phyloP scores from a whole-genome alignment of 2,797 vertebrate species.

The Taenioides sp. region DNA sequence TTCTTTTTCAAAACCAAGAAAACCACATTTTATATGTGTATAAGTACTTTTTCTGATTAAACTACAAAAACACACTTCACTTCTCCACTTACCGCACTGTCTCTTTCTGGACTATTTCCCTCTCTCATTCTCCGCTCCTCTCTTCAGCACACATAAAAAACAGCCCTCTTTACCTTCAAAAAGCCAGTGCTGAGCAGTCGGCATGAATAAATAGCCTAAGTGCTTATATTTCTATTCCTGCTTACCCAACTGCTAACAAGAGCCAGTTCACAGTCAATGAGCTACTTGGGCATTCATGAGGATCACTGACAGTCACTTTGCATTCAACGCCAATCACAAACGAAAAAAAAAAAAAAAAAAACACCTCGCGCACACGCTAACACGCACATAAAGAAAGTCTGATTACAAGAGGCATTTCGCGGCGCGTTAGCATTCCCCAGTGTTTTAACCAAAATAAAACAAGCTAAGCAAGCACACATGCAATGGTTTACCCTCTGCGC shows the following conservation, averaged over 20 bases:
- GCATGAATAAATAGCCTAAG: constrained; percentile 75
- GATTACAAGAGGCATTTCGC: constrained; percentile 70
- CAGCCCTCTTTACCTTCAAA: constrained; percentile 73
- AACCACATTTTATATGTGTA: constrained; percentile 15
- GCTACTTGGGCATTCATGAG: constrained; percentile 84
- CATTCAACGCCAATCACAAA: constrained; percentile 83
- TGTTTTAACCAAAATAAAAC: constrained; percentile 72
- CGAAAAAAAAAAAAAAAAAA: constrained; percentile 59
- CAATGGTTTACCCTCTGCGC: constrained; percentile 60
- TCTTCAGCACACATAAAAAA: constrained; percentile 38
- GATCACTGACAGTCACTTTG: constrained; percentile 84
- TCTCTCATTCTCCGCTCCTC: constrained; percentile 23
- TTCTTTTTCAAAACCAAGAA: neutral
- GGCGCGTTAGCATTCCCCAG: constrained; percentile 66
- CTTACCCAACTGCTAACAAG: constrained; percentile 80
- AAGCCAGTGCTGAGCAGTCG: constrained; percentile 66
- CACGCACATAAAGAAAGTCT: constrained; percentile 67
- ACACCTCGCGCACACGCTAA: constrained; percentile 28
- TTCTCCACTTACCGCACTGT: constrained; percentile 29
- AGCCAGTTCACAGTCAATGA: constrained; percentile 83
- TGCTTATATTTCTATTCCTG: constrained; percentile 79
- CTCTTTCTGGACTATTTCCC: constrained; percentile 26
- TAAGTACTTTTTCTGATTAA: constrained; percentile 36
- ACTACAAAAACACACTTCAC: constrained; percentile 34
- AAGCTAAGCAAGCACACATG: constrained; percentile 58